Evolutionary conservation across 2,888 invertebrate species (phyloP).

Genomic region (Dasypolia templi): DNA sequence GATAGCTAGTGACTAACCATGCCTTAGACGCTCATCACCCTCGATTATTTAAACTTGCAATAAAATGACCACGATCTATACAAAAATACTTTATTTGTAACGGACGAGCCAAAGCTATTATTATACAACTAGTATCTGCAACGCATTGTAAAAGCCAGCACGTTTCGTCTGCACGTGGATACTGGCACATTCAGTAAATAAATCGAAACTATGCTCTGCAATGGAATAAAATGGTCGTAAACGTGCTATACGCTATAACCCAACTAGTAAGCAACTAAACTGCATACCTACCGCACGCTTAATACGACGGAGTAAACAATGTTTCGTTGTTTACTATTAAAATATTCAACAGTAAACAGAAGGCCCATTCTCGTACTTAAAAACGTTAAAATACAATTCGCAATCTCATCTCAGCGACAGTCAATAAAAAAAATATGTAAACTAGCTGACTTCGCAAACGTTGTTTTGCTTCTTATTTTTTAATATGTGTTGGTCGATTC

Average conservation of each 20-base stretch:
- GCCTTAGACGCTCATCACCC: not conserved
- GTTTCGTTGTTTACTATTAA: slow-evolving; percentile 22
- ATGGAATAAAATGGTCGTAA: slow-evolving; percentile 25
- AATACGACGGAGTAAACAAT: slow-evolving; percentile 21
- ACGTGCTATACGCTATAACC: slow-evolving; percentile 20
- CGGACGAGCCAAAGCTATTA: slow-evolving; percentile 9
- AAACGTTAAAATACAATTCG: too few species aligned
- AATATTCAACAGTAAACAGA: slow-evolving; percentile 25
- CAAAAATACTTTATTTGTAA: not conserved
- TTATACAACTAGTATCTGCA: slow-evolving; percentile 7
- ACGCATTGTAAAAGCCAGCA: slow-evolving; percentile 20
- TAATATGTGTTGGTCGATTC: too few species aligned
- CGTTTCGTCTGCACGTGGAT: slow-evolving; percentile 31
- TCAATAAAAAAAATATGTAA: too few species aligned
- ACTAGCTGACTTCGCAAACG: too few species aligned
- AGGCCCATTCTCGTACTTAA: too few species aligned
- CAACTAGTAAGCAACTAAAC: not conserved
- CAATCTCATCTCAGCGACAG: too few species aligned
- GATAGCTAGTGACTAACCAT: not conserved
- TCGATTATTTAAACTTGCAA: not conserved
- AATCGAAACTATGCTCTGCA: slow-evolving; percentile 27
- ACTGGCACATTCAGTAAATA: slow-evolving; percentile 35
- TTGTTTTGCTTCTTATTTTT: too few species aligned
- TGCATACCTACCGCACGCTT: slow-evolving; percentile 13
- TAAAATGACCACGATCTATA: too few species aligned